Evolutionary conservation across 92 coral and sea anemone genomes (phyloP), one percentile per base, ranked within the genome.

Genomic region (Porites rus): DNA sequence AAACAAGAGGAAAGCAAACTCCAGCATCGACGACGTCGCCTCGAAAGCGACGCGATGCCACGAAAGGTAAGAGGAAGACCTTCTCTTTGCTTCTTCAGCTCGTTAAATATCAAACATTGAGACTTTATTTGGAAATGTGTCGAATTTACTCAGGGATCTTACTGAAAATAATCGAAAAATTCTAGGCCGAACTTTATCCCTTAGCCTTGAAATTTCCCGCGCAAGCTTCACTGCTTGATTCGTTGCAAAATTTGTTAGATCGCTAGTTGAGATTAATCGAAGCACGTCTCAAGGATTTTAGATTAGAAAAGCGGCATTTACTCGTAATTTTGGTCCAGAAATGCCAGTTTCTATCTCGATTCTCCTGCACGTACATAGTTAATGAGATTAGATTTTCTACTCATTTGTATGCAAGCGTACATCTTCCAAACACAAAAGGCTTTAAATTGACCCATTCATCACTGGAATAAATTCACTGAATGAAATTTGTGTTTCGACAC

Each of bases 21-120:
- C 69, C 73, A 31, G 65, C 81, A 62, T 68, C 76, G 64, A 74
- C 89, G 54, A 68, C 51, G 16, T 92, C 95, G 20, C 95, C 98
- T 67, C 90, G 95, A 62, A 94, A 94, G 86, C 95, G 98, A 76
- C 85, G 86, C 65, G 92, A 78, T 75, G 72, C 86, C 17, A 69
- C 83, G 58, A 78, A 85, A 90, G 98, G 95, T 92, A 8, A 18
- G 22, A 24, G 64, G 25, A 38, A 65, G 54, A 31, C 17, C 12
- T 88, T 74, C n/a, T 4, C 21, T 8, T 54, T 52, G 31, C 85
- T 82, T 60, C 52, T 72, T 18, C 61, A 38, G 17, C 43, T 54
- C 9, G 6, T 16, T 58, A 63, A 10, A 19, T 5, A 0, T 60
- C 50, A 2, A 22, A 46, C 24, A 7, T 8, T 67, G 62, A 71